phyloP scores from a whole-genome alignment of 2,888 invertebrate genomes.

The Aleiodes testaceus region DNA sequence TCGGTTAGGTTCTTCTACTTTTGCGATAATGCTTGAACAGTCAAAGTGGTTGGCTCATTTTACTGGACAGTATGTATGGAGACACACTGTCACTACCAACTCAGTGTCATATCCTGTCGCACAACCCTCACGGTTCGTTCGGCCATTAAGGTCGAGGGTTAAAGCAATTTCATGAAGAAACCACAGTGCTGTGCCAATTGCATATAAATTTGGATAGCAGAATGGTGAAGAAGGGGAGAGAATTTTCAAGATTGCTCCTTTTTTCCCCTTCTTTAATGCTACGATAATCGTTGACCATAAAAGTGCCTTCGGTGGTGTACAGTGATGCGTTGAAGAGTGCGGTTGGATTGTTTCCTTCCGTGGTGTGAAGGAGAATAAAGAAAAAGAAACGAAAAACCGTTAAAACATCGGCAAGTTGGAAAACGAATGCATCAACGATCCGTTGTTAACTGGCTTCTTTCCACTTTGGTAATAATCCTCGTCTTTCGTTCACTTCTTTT shows the following conservation, averaged over 20 bases:
- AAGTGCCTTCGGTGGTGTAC: not conserved
- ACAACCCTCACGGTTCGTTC: slow-evolving; percentile 50
- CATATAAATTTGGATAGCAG: not conserved
- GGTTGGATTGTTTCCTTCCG: slow-evolving; percentile 11
- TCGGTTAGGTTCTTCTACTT: slow-evolving; percentile 41
- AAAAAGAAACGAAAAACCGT: not conserved
- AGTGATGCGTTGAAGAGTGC: slow-evolving; percentile 23
- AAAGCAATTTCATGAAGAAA: slow-evolving; percentile 68
- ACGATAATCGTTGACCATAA: slow-evolving; percentile 15
- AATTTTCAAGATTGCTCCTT: not conserved
- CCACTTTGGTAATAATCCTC: slow-evolving; percentile 61
- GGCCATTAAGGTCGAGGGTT: slow-evolving; percentile 48
- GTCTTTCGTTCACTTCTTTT: slow-evolving; percentile 35
- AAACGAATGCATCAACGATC: slow-evolving; percentile 17
- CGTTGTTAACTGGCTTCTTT: slow-evolving; percentile 20
- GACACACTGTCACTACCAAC: slow-evolving; percentile 33
- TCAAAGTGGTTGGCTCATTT: slow-evolving; percentile 72
- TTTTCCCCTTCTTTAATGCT: not conserved
- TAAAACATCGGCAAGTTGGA: slow-evolving; percentile 23
- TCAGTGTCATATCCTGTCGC: slow-evolving; percentile 71
- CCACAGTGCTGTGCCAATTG: slow-evolving; percentile 39
- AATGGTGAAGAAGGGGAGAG: not conserved
- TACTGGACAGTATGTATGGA: slow-evolving; percentile 50
- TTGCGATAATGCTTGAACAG: slow-evolving; percentile 72
- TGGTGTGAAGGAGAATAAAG: not conserved